Percentiles rank a stretch among this genome's conserved stretches.
These are phyloP conservation scores for Lophotriccus pileatus DNA, from an alignment of 2,797 vertebrate genomes.

Conservation along the genomic window DNA sequence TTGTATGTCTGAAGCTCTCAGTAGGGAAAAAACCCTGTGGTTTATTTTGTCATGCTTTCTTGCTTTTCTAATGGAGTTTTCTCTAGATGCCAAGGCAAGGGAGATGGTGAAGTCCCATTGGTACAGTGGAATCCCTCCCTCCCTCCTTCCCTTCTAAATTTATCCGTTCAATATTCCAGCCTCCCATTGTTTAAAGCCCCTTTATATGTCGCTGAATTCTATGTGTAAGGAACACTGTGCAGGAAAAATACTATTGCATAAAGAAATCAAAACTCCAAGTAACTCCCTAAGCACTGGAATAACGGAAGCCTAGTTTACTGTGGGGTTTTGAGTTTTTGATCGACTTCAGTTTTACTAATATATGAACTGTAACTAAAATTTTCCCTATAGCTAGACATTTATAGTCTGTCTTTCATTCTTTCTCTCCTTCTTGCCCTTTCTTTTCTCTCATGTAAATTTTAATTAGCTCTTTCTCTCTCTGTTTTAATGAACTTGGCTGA, in stretches of 20 bases:
- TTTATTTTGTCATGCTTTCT: slow-evolving; percentile 25
- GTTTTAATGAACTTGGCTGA: background rate
- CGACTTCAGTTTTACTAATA: background rate
- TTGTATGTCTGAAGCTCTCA: background rate
- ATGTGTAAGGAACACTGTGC: background rate
- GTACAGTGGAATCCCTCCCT: background rate
- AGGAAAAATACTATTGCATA: background rate
- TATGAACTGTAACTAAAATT: background rate
- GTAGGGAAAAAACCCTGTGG: background rate
- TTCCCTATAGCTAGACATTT: background rate
- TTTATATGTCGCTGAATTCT: background rate
- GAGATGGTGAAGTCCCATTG: background rate
- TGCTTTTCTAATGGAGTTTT: slow-evolving; percentile 19
- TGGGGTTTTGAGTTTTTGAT: background rate
- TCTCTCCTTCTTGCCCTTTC: background rate
- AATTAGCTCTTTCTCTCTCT: background rate
- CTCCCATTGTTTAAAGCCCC: background rate
- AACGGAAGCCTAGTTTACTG: background rate
- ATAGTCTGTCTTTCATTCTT: background rate
- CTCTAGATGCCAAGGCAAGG: background rate
- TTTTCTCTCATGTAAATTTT: background rate
- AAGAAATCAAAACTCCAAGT: background rate
- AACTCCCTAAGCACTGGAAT: background rate
- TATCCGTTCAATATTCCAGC: background rate
- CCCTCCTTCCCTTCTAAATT: background rate